Evolutionary conservation across 2,797 vertebrate species (phyloP).

Genomic region (Tokudaia tokunoshimensis): DNA sequence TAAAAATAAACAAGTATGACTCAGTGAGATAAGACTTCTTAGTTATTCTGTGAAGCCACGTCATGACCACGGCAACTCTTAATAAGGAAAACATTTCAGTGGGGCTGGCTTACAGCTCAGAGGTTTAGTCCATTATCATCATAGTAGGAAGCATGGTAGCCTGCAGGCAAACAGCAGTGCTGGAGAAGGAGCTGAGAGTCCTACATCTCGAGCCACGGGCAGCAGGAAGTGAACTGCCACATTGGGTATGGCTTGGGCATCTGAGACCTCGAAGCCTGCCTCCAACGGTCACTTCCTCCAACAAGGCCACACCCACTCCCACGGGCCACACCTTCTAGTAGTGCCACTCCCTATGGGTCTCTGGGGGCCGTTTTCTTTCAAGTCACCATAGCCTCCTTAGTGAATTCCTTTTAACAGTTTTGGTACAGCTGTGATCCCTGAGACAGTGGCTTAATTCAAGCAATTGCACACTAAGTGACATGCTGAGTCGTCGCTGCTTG

Average conservation of each 20-base stretch:
- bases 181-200: background rate
- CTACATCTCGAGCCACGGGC: background rate
- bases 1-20: background rate
- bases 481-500: background rate
- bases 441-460: background rate
- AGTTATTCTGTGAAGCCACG: background rate
- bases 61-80: background rate
- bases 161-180: background rate
- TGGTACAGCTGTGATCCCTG: background rate
- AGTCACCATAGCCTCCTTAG: background rate
- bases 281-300: background rate
- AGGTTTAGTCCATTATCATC: background rate
- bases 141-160: background rate
- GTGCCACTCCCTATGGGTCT: background rate
- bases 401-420: too few relatives aligned
- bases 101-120: background rate
- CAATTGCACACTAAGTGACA: background rate
- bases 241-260: background rate
- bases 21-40: background rate
- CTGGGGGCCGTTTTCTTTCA: background rate
- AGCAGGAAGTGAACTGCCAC: background rate
- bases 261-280: background rate
- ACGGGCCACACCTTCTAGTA: background rate
- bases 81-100: background rate
- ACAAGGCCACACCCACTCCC: background rate